Conservation (phyloP, 2,113 vertebrate species). For the Hirundichthys speculiger region DNA sequence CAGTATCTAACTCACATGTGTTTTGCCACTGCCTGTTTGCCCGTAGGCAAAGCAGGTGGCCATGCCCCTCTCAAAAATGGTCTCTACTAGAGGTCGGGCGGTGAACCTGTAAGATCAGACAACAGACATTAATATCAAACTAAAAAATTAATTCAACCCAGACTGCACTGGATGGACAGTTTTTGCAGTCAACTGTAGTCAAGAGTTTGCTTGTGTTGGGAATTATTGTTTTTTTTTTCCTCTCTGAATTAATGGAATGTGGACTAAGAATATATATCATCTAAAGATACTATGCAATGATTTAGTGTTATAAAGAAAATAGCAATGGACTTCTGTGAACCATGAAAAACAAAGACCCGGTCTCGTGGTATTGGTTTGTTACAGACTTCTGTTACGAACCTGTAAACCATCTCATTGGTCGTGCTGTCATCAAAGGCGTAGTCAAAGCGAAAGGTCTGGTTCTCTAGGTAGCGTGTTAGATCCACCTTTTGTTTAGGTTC, state of each 20-base stretch:
- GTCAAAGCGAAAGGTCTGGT: constrained; percentile 99
- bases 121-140: too few species aligned
- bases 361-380: not conserved
- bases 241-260: too few species aligned
- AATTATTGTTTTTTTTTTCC: too few species aligned
- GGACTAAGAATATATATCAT: too few species aligned
- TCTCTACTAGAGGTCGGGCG: constrained; percentile 95
- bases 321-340: too few species aligned
- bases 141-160: too few species aligned
- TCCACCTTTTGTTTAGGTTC: constrained; percentile 99
- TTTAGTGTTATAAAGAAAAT: too few species aligned
- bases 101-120: constrained; percentile 86
- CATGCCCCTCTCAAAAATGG: constrained; percentile 98
- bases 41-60: constrained; percentile 98
- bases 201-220: too few species aligned
- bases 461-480: constrained; percentile 96
- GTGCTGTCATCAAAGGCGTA: constrained; percentile 96
- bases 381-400: constrained; percentile 64
- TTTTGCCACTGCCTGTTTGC: constrained; percentile 99
- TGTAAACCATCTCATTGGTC: constrained; percentile 99
- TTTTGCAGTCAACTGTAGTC: too few species aligned
- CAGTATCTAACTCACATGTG: constrained; percentile 85
- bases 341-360: too few species aligned
- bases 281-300: too few species aligned
- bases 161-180: too few species aligned